These are phyloP conservation scores for Contarinia nasturtii DNA, from an alignment of 1,140 invertebrate species.

Conservation along the genomic window DNA sequence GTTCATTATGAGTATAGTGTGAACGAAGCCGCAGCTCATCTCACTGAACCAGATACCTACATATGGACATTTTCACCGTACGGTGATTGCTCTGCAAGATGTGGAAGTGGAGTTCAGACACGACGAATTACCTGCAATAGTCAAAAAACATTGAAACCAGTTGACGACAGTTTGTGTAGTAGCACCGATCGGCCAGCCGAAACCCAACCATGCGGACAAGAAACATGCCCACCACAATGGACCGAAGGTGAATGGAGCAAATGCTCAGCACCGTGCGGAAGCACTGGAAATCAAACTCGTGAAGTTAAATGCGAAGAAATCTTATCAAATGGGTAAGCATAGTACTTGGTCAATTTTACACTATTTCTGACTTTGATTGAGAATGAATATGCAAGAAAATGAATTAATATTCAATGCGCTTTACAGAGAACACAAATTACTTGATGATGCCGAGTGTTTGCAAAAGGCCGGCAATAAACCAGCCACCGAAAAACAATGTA, in stretches of 20 bases:
- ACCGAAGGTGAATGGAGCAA: conserved; percentile 55
- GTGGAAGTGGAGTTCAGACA: conserved; percentile 71
- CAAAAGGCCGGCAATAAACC: conserved; percentile 47
- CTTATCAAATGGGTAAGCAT: conserved; percentile 37
- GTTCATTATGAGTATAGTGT: conserved; percentile 84
- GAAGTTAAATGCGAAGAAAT: conserved; percentile 62
- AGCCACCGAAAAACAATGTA: conserved; percentile 47
- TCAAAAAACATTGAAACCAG: conserved; percentile 41
- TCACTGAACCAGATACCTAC: conserved; percentile 47
- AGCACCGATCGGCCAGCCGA: conserved; percentile 40
- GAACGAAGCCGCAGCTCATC: conserved; percentile 46
- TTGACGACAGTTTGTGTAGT: conserved; percentile 62
- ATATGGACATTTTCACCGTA: conserved; percentile 64
- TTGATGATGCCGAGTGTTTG: conserved; percentile 55
- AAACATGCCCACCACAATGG: conserved; percentile 73
- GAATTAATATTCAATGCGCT: conserved; percentile 15
- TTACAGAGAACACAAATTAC: conserved; percentile 29
- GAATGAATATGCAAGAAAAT: too few relatives aligned
- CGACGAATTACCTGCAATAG: conserved; percentile 53
- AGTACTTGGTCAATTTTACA: not conserved
- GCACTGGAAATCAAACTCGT: conserved; percentile 45
- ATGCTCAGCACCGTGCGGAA: conserved; percentile 67
- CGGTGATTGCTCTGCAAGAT: conserved; percentile 56
- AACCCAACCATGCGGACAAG: conserved; percentile 49
- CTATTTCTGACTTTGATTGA: too few relatives aligned